Evolutionary conservation across 1,140 invertebrate genomes (phyloP).

Genomic region (Drosophila ambigua): DNA sequence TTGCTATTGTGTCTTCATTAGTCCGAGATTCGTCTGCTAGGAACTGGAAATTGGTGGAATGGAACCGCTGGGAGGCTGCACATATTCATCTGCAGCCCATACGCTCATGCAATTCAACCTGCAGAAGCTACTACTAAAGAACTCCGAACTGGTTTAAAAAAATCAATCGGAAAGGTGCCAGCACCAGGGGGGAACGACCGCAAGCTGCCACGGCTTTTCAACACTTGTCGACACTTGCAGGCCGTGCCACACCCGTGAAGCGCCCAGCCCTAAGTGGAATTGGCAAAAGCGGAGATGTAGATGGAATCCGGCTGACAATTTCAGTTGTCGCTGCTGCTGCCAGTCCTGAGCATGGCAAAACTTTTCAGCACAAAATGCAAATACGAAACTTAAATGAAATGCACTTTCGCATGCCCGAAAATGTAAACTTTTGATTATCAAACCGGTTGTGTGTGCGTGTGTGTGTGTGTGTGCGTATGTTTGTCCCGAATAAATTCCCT

Average conservation of each 20-base stretch:
- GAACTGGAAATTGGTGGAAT: background rate
- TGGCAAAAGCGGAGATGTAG: conserved; percentile 2
- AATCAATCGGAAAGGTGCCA: conserved; percentile 4
- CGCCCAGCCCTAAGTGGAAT: background rate
- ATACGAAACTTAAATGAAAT: conserved; percentile 72
- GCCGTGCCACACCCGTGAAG: background rate
- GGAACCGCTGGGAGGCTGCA: too few relatives aligned
- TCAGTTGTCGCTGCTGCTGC: conserved; percentile 9
- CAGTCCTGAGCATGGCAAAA: conserved; percentile 26
- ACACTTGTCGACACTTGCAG: background rate
- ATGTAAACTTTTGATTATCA: conserved; percentile 74
- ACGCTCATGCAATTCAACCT: background rate
- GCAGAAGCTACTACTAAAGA: background rate
- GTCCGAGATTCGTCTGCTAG: background rate
- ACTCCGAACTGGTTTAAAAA: background rate
- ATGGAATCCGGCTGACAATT: conserved; percentile 15
- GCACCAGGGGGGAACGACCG: background rate
- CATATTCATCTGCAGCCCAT: too few relatives aligned
- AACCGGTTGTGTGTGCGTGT: conserved; percentile 32
- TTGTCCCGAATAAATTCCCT: conserved; percentile 62
- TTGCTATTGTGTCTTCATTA: conserved; percentile 47
- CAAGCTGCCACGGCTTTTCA: background rate
- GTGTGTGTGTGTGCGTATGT: conserved; percentile 37
- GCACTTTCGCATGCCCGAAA: conserved; percentile 50
- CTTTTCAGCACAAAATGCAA: conserved; percentile 60